A percentile compares a stretch with the other conserved stretches of the same genome.
Evolutionary conservation across 2,888 invertebrate genomes (phyloP).

Genomic region (Rhogogaster chlorosoma): DNA sequence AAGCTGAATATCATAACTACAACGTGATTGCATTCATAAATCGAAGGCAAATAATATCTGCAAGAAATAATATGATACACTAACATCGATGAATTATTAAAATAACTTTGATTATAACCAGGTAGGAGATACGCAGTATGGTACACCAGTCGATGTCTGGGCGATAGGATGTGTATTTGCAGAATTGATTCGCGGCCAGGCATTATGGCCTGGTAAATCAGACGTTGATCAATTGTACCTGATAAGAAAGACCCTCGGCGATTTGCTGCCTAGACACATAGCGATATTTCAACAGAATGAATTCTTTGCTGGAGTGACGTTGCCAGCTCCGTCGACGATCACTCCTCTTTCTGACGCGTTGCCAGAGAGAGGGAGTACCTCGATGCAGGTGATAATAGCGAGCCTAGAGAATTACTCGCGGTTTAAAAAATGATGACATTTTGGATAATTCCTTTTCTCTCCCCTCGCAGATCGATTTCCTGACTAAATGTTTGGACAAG

Average conservation of each 20-base stretch:
- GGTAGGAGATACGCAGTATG: conserved; percentile 97
- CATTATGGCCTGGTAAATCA: conserved; percentile 98
- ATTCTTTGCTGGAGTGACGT: conserved; percentile 94
- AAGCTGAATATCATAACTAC: no score
- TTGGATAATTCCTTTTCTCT: background rate
- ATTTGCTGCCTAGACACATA: conserved; percentile 95
- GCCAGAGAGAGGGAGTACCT: conserved; percentile 82
- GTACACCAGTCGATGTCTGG: conserved; percentile 98
- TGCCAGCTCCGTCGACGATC: conserved; percentile 94
- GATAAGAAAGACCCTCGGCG: conserved; percentile 96
- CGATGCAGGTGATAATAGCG: conserved; percentile 65
- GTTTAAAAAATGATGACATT: background rate
- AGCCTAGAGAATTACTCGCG: background rate
- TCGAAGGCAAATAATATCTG: background rate
- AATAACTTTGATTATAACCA: conserved; percentile 54
- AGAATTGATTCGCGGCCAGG: conserved; percentile 93
- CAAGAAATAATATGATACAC: background rate
- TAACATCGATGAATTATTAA: no score
- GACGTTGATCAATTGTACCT: conserved; percentile 99
- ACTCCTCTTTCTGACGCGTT: conserved; percentile 93
- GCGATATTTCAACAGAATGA: conserved; percentile 97
- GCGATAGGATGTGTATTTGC: conserved; percentile 97
- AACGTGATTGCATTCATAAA: background rate
- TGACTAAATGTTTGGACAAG: conserved; percentile 96
- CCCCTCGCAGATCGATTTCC: conserved; percentile 72